Evolutionary conservation across 2,113 vertebrate genomes (phyloP).

Genomic region (Leucosticte australis): DNA sequence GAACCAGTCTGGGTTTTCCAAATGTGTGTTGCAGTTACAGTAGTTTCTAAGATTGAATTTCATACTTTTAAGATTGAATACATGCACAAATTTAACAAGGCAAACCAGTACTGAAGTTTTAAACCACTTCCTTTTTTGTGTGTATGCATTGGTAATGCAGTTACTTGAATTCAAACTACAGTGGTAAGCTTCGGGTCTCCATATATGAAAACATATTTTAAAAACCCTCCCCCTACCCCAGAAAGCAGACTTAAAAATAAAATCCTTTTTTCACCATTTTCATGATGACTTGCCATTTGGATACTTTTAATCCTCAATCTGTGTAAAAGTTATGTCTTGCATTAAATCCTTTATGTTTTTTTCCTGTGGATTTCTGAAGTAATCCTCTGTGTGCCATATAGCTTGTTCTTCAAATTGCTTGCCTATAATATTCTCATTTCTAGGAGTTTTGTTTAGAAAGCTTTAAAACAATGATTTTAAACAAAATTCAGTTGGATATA

Average conservation of each 20-base stretch:
- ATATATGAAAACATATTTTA: neutral
- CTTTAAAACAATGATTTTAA: neutral
- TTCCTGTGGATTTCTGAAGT: neutral
- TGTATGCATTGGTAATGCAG: neutral
- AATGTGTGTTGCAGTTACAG: neutral
- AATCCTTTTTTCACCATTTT: neutral
- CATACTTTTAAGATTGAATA: neutral
- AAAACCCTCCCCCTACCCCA: neutral
- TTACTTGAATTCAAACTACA: neutral
- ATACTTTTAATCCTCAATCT: slow-evolving; percentile 39
- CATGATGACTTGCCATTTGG: neutral
- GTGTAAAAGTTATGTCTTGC: slow-evolving; percentile 33
- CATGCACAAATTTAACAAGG: neutral
- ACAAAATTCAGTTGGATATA: neutral
- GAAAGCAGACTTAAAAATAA: neutral
- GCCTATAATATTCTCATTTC: neutral
- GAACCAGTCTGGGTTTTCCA: neutral
- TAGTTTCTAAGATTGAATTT: neutral
- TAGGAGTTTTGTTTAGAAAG: neutral
- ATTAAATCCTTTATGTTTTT: neutral
- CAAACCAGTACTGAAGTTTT: neutral
- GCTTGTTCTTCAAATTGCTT: neutral
- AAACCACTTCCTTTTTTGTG: neutral
- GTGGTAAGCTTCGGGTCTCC: neutral
- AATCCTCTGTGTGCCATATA: neutral